Evolutionary conservation across 2,888 invertebrate species (phyloP), one percentile per base, ranked within the genome.

Genomic region (Quadriops clusia): DNA sequence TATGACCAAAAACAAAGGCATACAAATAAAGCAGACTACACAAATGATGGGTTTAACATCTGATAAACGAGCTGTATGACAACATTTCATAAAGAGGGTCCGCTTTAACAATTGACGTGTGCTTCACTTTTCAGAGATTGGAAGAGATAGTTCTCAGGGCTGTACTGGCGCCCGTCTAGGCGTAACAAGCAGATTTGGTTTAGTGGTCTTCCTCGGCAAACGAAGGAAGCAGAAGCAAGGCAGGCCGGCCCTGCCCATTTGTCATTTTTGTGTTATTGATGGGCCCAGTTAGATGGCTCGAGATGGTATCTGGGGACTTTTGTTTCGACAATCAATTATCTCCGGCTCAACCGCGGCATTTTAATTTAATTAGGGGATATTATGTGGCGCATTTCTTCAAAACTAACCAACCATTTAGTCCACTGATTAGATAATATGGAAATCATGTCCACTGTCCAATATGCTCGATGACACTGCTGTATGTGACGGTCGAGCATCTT

Each of bases 301-400:
- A 44, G 56, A 56, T 57, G 46, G 41, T 57, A 57, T 58, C 56
- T 45, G 51, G 42, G 51, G 53, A 50, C 56, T 56, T 58, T 58
- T 58, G 58, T 58, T 58, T 58, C 56, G 56, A 57, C 56, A 58
- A 58, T 58, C 56, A 58, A 57, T 58, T 58, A 58, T 57, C 53
- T 56, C 47, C 45, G 50, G 50, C 49, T 50, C 46, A 51, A 51
- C 53, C 54, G 53, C 50, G 54, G 56, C 47, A 56, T 57, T 56
- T 57, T 56, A 57, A 56, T 56, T 57, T 56, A 56, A 57, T 57
- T 57, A 56, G 53, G 52, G 48, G 43, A 39, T 49, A 51, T 51
- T 52, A 51, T 51, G 34, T 34, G 47, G 41, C 45, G 46, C 43
- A 47, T 47, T 48, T 48, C 45, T 49, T 39, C 35, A 45, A 41